These are phyloP conservation scores for Melinaea marsaeus DNA, from an alignment of 2,888 invertebrate species.

Conservation along the genomic window DNA sequence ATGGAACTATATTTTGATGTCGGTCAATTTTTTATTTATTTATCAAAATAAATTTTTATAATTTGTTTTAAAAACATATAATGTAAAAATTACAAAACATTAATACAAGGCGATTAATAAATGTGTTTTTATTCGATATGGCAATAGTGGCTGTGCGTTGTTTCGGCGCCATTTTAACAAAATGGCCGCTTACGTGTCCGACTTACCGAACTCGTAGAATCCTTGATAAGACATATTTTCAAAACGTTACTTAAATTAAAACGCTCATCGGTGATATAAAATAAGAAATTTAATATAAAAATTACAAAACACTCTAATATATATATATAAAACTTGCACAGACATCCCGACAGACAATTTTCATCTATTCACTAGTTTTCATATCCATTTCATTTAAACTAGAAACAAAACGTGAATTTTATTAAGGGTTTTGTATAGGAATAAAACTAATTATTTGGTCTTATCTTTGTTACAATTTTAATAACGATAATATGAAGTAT, in stretches of 20 bases:
- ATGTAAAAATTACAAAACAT: too few species aligned
- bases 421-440: conserved; percentile 9
- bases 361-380: conserved; percentile 18
- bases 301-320: conserved; percentile 15
- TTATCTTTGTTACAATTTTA: too few species aligned
- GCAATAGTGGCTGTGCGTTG: conserved; percentile 19
- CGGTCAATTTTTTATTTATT: not conserved
- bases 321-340: conserved; percentile 12
- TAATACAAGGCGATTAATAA: too few species aligned
- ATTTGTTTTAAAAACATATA: too few species aligned
- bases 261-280: conserved; percentile 16
- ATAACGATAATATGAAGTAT: too few species aligned
- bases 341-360: conserved; percentile 9
- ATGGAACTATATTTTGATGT: not conserved
- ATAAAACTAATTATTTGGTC: not conserved
- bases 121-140: too few species aligned
- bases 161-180: conserved; percentile 31
- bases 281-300: conserved; percentile 10
- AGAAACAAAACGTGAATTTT: conserved; percentile 21
- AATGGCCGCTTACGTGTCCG: conserved; percentile 30
- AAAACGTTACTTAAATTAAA: conserved; percentile 37
- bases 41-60: too few species aligned
- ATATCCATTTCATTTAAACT: conserved; percentile 17
- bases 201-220: conserved; percentile 75
- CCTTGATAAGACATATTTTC: conserved; percentile 63